These are phyloP conservation scores for Poeciliopsis turneri DNA, from an alignment of 2,797 vertebrate genomes.

Conservation along the genomic window DNA sequence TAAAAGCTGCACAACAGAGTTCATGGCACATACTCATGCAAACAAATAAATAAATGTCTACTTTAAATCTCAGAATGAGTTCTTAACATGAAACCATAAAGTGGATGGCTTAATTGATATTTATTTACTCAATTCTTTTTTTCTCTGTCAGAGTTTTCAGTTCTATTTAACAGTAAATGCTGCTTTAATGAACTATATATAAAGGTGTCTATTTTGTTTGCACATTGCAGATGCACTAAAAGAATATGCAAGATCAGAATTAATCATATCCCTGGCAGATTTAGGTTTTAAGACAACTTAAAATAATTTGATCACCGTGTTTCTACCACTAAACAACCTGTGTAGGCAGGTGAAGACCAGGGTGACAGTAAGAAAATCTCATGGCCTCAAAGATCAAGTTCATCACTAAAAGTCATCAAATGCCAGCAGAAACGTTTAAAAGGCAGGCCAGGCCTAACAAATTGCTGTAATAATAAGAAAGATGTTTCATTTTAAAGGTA, in stretches of 20 bases:
- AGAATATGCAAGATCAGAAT: neutral
- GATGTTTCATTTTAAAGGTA: neutral
- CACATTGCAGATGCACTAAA: constrained; percentile 15
- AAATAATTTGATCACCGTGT: neutral
- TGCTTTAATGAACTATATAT: constrained; percentile 9
- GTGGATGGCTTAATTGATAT: neutral
- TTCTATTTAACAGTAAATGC: constrained; percentile 58
- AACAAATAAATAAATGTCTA: constrained; percentile 1
- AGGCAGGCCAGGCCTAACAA: neutral
- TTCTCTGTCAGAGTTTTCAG: constrained; percentile 46
- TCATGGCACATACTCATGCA: constrained; percentile 1
- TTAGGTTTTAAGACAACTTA: neutral
- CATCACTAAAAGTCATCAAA: neutral
- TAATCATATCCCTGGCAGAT: neutral
- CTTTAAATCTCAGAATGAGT: constrained; percentile 4
- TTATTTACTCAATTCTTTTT: constrained; percentile 36
- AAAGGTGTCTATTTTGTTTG: constrained; percentile 37
- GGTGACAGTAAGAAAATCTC: neutral
- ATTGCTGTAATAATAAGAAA: neutral
- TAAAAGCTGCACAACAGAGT: constrained; percentile 22
- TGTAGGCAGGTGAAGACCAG: neutral
- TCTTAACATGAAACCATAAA: neutral
- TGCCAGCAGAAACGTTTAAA: neutral
- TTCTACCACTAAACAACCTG: neutral
- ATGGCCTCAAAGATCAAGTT: neutral